A percentile compares a stretch with the other conserved stretches of the same genome.
These are phyloP conservation scores for Campoletis sonorensis DNA, from an alignment of 1,140 invertebrate genomes.

Conservation along the genomic window DNA sequence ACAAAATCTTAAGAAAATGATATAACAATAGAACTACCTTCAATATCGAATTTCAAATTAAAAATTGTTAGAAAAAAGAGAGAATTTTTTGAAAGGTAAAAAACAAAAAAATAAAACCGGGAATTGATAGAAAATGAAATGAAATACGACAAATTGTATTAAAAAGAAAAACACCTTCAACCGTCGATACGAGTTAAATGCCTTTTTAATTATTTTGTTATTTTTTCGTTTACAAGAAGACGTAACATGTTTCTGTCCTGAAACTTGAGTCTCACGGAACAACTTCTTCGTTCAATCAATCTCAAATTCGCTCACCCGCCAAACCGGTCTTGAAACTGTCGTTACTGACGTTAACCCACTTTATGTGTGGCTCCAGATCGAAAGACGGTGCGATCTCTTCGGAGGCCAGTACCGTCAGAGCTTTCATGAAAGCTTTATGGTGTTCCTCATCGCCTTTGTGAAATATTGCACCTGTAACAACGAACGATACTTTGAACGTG, in stretches of 20 bases:
- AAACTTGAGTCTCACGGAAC: background rate
- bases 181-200: no score
- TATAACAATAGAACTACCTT: no score
- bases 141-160: no score
- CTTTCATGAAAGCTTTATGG: constrained; percentile 60
- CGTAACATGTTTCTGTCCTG: background rate
- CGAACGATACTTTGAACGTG: background rate
- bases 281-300: constrained; percentile 39
- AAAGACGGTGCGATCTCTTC: constrained; percentile 65
- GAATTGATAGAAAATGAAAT: no score
- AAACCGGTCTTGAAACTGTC: constrained; percentile 68
- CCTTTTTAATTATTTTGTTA: no score
- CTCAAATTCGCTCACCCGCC: constrained; percentile 58
- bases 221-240: no score
- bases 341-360: constrained; percentile 61
- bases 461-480: constrained; percentile 67
- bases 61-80: no score
- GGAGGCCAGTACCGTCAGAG: constrained; percentile 57
- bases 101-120: no score
- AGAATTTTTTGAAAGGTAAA: no score
- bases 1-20: no score
- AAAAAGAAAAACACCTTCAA: no score
- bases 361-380: constrained; percentile 55
- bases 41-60: no score
- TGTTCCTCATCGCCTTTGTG: constrained; percentile 62